Evolutionary conservation across 2,888 invertebrate genomes (phyloP).

Genomic region (Ennomos erosarius): DNA sequence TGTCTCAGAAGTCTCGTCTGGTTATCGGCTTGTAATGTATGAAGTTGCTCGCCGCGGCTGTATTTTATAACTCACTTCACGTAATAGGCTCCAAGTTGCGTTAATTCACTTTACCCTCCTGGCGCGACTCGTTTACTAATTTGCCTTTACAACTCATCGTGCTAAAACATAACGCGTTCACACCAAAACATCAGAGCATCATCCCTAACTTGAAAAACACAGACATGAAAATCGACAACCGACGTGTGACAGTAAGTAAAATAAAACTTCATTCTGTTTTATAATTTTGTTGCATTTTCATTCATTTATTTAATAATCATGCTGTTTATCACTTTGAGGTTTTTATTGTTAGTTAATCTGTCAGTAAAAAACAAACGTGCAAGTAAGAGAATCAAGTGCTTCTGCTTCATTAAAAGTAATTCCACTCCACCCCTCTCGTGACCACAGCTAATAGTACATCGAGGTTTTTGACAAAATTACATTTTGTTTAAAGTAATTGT

Average conservation of each 20-base stretch:
- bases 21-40: slow-evolving; percentile 86
- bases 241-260: no score
- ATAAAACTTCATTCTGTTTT: background rate
- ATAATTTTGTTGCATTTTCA: no score
- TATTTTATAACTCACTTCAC: slow-evolving; percentile 84
- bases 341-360: no score
- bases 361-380: no score
- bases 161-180: slow-evolving; percentile 43
- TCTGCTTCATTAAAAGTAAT: no score
- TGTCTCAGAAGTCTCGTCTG: slow-evolving; percentile 85
- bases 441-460: no score
- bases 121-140: slow-evolving; percentile 63
- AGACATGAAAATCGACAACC: background rate
- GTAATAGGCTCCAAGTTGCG: slow-evolving; percentile 77
- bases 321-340: no score
- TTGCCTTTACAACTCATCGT: slow-evolving; percentile 52
- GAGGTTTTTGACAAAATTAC: no score
- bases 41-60: slow-evolving; percentile 80
- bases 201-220: slow-evolving; percentile 1
- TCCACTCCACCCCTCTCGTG: no score
- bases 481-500: background rate
- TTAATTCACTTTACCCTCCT: slow-evolving; percentile 74
- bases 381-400: no score
- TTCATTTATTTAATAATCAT: no score
- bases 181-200: slow-evolving; percentile 7